phyloP scores from a whole-genome alignment of 2,797 vertebrate genomes.

The Peromyscus nudipes region DNA sequence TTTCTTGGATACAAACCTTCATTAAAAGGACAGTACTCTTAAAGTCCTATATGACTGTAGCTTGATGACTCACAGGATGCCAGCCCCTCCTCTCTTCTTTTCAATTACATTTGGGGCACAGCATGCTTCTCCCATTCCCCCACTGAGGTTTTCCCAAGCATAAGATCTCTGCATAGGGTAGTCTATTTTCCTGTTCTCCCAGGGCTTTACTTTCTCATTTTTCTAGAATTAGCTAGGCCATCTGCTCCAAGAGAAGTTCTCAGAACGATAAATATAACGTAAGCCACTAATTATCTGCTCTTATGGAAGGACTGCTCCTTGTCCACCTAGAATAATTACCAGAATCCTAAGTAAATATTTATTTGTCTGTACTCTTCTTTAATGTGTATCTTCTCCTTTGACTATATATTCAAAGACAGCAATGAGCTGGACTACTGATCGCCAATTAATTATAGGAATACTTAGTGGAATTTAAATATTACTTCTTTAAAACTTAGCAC shows the following conservation, averaged over 20 bases:
- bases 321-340: not conserved
- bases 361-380: slow-evolving; percentile 11
- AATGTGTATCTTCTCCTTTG: not conserved
- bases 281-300: not conserved
- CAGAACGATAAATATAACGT: not conserved
- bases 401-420: not conserved
- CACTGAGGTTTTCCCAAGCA: not conserved
- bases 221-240: slow-evolving; percentile 1
- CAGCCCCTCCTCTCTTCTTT: not conserved
- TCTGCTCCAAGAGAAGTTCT: not conserved
- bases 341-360: slow-evolving; percentile 36
- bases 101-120: not conserved
- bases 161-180: not conserved
- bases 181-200: not conserved
- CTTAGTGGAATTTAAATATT: not conserved
- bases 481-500: slow-evolving; percentile 28
- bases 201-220: not conserved
- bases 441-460: not conserved
- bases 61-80: not conserved
- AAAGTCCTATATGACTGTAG: not conserved
- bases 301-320: not conserved
- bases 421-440: not conserved
- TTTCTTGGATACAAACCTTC: not conserved
- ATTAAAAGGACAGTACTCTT: not conserved
- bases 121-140: not conserved